phyloP scores from a whole-genome alignment of 2,888 invertebrate species.

The Panorpa germanica region DNA sequence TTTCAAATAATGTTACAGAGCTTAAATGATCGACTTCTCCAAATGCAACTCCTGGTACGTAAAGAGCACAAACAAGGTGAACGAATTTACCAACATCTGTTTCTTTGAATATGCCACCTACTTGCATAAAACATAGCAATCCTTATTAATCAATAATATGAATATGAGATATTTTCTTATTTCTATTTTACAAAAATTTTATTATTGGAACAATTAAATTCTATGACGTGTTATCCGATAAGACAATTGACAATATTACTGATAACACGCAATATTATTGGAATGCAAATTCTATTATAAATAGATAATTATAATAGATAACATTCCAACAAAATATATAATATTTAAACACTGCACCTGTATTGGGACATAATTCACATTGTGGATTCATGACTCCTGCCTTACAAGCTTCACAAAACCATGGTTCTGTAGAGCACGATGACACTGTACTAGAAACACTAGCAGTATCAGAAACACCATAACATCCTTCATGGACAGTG shows the following conservation, averaged over 20 bases:
- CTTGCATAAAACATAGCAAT: no score
- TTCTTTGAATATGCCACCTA: slow-evolving; percentile 83
- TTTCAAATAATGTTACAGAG: slow-evolving; percentile 87
- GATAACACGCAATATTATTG: no score
- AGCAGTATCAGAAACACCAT: slow-evolving; percentile 82
- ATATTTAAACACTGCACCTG: slow-evolving; percentile 24
- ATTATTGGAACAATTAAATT: no score
- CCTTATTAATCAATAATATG: no score
- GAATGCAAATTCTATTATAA: no score
- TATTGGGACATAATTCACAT: slow-evolving; percentile 92
- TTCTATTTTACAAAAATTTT: no score
- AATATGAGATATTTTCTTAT: no score
- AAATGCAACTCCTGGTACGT: slow-evolving; percentile 93
- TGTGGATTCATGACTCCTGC: slow-evolving; percentile 74
- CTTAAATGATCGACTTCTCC: slow-evolving; percentile 85
- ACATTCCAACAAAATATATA: slow-evolving; percentile 3
- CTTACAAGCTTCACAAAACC: slow-evolving; percentile 98
- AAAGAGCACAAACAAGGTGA: slow-evolving; percentile 92
- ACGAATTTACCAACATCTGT: slow-evolving; percentile 98
- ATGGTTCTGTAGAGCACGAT: slow-evolving; percentile 90
- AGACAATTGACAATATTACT: no score
- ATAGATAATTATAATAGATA: no score
- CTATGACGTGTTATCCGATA: no score
- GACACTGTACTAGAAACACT: slow-evolving; percentile 87
- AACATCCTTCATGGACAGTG: slow-evolving; percentile 93